These are phyloP conservation scores for Bombus picipes DNA, from an alignment of 1,140 invertebrate species.

Conservation along the genomic window DNA sequence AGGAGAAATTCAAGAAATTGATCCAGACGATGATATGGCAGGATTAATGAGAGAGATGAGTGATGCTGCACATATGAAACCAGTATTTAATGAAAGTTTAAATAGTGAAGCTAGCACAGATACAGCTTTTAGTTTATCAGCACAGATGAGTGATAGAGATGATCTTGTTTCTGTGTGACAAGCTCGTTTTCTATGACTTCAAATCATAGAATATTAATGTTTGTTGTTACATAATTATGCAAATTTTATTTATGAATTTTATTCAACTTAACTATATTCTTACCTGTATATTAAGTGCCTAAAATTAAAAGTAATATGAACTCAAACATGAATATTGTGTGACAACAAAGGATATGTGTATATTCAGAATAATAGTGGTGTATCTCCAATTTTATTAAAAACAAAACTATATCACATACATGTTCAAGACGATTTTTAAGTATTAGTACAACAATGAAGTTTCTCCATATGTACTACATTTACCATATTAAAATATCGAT, in stretches of 20 bases:
- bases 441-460: too few species aligned
- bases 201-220: neutral
- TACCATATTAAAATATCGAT: too few species aligned
- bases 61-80: slow-evolving; percentile 75
- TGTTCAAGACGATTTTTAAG: too few species aligned
- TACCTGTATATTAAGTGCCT: slow-evolving; percentile 2
- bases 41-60: slow-evolving; percentile 82
- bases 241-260: slow-evolving; percentile 8
- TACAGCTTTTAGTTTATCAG: slow-evolving; percentile 79
- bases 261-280: neutral
- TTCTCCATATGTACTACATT: too few species aligned
- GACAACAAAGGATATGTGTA: neutral
- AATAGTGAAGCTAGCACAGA: slow-evolving; percentile 81
- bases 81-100: slow-evolving; percentile 76
- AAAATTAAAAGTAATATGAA: neutral
- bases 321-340: neutral
- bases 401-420: too few species aligned
- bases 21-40: slow-evolving; percentile 82
- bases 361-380: too few species aligned
- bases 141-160: slow-evolving; percentile 80
- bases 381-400: too few species aligned
- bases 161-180: slow-evolving; percentile 73
- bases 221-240: slow-evolving; percentile 23
- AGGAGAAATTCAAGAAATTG: slow-evolving; percentile 76
- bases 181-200: slow-evolving; percentile 33